Conservation (phyloP, 2,888 invertebrate genomes). For the Seira ritae region DNA sequence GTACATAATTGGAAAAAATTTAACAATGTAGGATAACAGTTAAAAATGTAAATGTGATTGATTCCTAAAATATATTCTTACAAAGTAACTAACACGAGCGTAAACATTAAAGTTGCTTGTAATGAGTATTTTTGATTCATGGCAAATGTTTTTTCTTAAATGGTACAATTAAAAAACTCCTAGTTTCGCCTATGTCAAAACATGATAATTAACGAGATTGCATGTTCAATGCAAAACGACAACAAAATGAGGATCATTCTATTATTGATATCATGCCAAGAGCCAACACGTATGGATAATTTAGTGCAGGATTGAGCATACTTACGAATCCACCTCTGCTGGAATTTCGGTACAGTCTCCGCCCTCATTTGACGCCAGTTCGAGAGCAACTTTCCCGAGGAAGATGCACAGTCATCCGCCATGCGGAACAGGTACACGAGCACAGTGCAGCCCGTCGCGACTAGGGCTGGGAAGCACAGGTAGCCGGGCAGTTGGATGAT, state of each 20-base stretch:
- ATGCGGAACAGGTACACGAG: constrained; percentile 57
- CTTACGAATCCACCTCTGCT: constrained; percentile 48
- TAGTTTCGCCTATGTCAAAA: constrained; percentile 39
- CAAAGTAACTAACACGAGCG: no score
- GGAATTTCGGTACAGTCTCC: constrained; percentile 41
- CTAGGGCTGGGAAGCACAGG: constrained; percentile 53
- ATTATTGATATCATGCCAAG: constrained; percentile 54
- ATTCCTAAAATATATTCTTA: no score
- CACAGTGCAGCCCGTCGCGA: constrained; percentile 42
- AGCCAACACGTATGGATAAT: constrained; percentile 42
- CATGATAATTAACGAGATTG: constrained; percentile 53
- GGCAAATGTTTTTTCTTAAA: no score
- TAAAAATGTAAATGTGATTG: no score
- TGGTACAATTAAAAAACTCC: no score
- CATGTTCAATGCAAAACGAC: constrained; percentile 54
- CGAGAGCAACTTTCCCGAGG: constrained; percentile 39
- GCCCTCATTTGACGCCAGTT: constrained; percentile 45
- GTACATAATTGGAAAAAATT: no score
- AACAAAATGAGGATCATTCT: constrained; percentile 40
- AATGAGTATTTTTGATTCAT: no score
- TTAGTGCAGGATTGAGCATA: constrained; percentile 33
- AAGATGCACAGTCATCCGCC: constrained; percentile 45
- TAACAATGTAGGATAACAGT: no score
- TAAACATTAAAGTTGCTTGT: no score
- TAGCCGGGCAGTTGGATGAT: constrained; percentile 51